phyloP scores from a whole-genome alignment of 2,797 vertebrate species.

The Acipenser oxyrinchus region DNA sequence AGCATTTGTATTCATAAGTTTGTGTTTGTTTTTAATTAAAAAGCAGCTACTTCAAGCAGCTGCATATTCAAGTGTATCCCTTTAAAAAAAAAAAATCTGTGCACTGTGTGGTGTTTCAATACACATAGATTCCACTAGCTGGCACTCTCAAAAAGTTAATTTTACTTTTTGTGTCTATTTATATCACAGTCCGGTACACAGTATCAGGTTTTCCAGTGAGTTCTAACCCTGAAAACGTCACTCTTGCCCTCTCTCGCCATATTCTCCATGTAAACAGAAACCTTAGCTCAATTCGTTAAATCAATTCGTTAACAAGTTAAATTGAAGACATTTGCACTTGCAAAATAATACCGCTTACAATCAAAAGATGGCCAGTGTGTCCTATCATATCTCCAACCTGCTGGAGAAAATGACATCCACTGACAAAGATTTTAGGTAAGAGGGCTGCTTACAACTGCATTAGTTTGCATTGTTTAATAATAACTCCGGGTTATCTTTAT shows the following conservation, averaged over 20 bases:
- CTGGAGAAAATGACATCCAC: conserved; percentile 95
- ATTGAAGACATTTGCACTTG: not conserved
- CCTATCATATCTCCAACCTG: conserved; percentile 86
- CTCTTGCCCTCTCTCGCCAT: conserved; percentile 37
- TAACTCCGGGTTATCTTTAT: conserved; percentile 30
- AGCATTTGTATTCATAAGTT: no score
- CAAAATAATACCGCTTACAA: conserved; percentile 9
- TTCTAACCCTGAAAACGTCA: conserved; percentile 22
- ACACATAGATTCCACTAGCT: conserved; percentile 25
- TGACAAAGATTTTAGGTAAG: conserved; percentile 94
- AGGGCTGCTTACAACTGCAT: not conserved
- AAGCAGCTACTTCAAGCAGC: not conserved
- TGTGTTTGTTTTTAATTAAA: not conserved
- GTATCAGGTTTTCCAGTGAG: conserved; percentile 49
- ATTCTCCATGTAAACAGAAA: conserved; percentile 38
- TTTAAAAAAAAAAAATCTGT: no score
- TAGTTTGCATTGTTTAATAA: conserved; percentile 20
- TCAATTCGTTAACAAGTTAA: not conserved
- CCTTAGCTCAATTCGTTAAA: conserved; percentile 1
- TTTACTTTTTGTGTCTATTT: conserved; percentile 48
- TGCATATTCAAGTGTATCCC: conserved; percentile 2
- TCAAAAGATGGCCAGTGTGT: conserved; percentile 66
- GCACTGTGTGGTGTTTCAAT: conserved; percentile 1
- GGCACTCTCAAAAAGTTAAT: conserved; percentile 19
- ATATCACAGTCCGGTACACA: conserved; percentile 33